Conservation (phyloP, 2,888 invertebrate species). For the Pimpla rufipes region DNA sequence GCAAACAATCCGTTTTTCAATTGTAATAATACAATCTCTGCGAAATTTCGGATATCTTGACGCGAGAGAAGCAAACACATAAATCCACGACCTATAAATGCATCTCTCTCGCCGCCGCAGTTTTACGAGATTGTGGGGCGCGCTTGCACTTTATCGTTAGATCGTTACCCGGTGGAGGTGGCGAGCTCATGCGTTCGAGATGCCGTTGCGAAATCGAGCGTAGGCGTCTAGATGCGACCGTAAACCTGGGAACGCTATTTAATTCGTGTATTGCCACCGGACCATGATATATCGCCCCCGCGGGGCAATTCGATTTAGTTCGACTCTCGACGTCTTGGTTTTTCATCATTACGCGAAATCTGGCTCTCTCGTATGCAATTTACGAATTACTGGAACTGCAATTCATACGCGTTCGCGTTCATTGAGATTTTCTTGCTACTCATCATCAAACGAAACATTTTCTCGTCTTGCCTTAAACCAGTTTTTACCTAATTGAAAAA, state of each 20-base stretch:
- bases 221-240: slow-evolving; percentile 47
- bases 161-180: slow-evolving; percentile 48
- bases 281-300: slow-evolving; percentile 31
- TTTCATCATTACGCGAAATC: slow-evolving; percentile 33
- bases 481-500: no score
- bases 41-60: slow-evolving; percentile 1
- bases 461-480: no score
- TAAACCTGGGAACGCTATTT: slow-evolving; percentile 54
- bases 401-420: neutral
- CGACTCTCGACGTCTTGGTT: slow-evolving; percentile 18
- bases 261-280: slow-evolving; percentile 46
- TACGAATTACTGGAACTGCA: slow-evolving; percentile 8
- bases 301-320: slow-evolving; percentile 34
- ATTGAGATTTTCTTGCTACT: neutral
- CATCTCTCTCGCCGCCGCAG: slow-evolving; percentile 31
- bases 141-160: slow-evolving; percentile 43
- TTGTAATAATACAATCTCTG: neutral
- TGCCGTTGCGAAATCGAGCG: slow-evolving; percentile 35
- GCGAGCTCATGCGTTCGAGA: slow-evolving; percentile 23
- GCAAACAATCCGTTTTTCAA: neutral
- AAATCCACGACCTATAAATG: slow-evolving; percentile 52
- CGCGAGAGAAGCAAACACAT: slow-evolving; percentile 34
- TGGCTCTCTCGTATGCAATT: slow-evolving; percentile 37
- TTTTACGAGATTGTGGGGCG: slow-evolving; percentile 37
- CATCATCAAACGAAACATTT: neutral